Percentiles rank a stretch among this genome's conserved stretches.
Conservation (phyloP, 2,797 vertebrate species). For the Sebastes trivittatus region DNA sequence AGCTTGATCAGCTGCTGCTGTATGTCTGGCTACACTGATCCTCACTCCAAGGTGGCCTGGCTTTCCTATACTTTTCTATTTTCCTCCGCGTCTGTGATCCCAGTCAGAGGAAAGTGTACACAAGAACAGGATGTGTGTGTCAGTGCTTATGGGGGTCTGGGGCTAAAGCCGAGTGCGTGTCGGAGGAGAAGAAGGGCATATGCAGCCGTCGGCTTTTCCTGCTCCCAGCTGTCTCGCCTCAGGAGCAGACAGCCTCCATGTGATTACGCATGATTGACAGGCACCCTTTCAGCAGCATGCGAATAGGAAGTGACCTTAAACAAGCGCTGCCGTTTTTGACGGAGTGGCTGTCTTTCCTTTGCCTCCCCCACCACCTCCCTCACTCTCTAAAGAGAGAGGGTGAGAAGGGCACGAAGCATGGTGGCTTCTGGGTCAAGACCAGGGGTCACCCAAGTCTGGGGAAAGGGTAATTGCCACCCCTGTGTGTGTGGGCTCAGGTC, state of each 20-base stretch:
- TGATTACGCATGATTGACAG: conserved; percentile 81
- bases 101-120: conserved; percentile 7
- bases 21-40: background rate
- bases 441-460: conserved; percentile 59
- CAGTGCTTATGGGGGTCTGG: conserved; percentile 11
- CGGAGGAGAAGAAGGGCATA: conserved; percentile 33
- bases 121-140: conserved; percentile 35
- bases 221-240: conserved; percentile 62
- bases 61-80: background rate
- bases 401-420: conserved; percentile 54
- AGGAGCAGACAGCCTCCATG: conserved; percentile 58
- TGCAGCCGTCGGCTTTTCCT: conserved; percentile 43
- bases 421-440: conserved; percentile 63
- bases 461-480: conserved; percentile 71
- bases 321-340: conserved; percentile 74
- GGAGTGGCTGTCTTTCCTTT: conserved; percentile 62
- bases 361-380: background rate
- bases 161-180: conserved; percentile 21
- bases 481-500: conserved; percentile 77
- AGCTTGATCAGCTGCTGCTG: conserved; percentile 4
- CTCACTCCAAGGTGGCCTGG: background rate
- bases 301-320: conserved; percentile 84
- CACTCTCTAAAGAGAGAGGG: conserved; percentile 40
- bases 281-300: conserved; percentile 65
- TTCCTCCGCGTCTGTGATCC: background rate